Evolutionary conservation across 2,797 vertebrate genomes (phyloP), one percentile per base, ranked within the genome.

Genomic region (Premnoplex brunnescens): DNA sequence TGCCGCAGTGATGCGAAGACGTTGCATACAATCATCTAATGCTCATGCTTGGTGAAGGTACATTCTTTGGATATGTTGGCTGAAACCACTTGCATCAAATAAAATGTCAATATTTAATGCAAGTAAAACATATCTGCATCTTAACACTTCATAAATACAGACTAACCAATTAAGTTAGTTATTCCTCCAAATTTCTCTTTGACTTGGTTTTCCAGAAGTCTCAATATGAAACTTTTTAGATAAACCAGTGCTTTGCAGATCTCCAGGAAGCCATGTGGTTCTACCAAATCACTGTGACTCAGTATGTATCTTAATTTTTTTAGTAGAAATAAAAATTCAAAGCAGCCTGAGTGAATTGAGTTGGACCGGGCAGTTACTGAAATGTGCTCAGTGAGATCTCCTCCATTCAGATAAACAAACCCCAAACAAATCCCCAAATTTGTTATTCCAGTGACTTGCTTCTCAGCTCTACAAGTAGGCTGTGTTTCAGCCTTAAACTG

Each of bases 41-140:
- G 85, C 92, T 92, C 20, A 0, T 90, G 92, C 95, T 96, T 95
- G 95, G 95, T 96, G 94, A 93, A 89, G 88, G 95, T 93, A 80
- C 36, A 84, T 30, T 76, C 87, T 94, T 60, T 48, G 63, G 86
- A 90, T 96, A 94, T 94, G 92, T 95, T 96, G 90, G 52, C 88
- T 94, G 78, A 88, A 85, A 92, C 76, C 55, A 81, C 95, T 97
- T 96, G 95, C 95, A 96, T 96, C 92, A 97, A 96, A 96, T 97
- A 93, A 68, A 95, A 84, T 69, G 43, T 6, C 34, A 84, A 30
- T 95, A 97, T 97, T 97, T 96, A 91, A 97, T 96, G 95, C 95
- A 97, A 96, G 96, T 88, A 94, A 94, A 93, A 87, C 94, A 81
- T 97, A 95, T 95, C 92, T 93, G 32, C 78, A 78, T 95, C 41